phyloP scores from a whole-genome alignment of 2,113 vertebrate species.

The Trochalopteron elliotii region DNA sequence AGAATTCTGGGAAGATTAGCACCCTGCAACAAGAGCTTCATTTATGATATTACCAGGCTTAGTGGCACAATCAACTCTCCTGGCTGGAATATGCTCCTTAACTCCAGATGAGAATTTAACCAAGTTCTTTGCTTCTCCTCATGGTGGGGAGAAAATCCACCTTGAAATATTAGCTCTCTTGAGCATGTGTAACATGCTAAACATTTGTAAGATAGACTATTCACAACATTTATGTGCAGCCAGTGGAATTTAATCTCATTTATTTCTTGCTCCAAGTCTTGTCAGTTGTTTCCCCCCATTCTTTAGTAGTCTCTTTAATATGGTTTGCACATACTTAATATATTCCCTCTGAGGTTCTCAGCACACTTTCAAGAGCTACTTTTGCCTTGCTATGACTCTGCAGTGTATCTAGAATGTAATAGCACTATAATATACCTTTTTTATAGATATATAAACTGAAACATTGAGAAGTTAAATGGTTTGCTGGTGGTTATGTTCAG shows the following conservation, averaged over 20 bases:
- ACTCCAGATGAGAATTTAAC: constrained; percentile 22
- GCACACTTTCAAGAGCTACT: constrained; percentile 19
- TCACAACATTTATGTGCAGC: constrained; percentile 34
- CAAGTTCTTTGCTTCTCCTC: not conserved
- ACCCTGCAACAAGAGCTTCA: constrained; percentile 52
- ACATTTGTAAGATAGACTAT: constrained; percentile 34
- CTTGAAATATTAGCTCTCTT: constrained; percentile 51
- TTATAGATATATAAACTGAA: constrained; percentile 38
- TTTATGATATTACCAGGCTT: constrained; percentile 6
- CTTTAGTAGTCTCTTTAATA: constrained; percentile 53
- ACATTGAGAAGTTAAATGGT: constrained; percentile 34
- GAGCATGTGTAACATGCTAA: constrained; percentile 44
- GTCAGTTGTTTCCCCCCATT: constrained; percentile 46
- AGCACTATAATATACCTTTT: not conserved
- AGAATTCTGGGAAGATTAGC: constrained; percentile 58
- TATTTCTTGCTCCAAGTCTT: constrained; percentile 36
- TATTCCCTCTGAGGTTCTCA: constrained; percentile 56
- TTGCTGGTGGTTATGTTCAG: constrained; percentile 39
- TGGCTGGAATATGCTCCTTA: not conserved
- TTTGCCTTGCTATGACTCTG: constrained; percentile 24
- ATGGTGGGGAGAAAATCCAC: constrained; percentile 28
- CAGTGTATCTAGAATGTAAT: not conserved
- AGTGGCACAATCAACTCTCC: not conserved
- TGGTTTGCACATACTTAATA: constrained; percentile 49
- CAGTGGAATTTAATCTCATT: constrained; percentile 63